These are phyloP conservation scores for Bugula neritina DNA, from an alignment of 2,888 invertebrate species.

Conservation along the genomic window DNA sequence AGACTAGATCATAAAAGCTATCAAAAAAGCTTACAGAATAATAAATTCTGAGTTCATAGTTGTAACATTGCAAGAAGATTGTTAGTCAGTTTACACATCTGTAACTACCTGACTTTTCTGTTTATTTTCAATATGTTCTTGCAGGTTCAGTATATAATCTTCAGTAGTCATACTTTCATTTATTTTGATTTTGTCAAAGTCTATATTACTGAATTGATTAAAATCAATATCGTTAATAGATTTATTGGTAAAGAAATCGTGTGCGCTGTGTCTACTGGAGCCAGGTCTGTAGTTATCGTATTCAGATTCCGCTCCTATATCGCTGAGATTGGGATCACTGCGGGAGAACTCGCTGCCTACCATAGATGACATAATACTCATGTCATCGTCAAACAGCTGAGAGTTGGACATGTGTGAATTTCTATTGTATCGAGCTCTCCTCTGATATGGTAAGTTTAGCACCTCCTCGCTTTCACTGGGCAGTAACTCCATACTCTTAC, in stretches of 20 bases:
- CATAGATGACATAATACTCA: conserved; percentile 48
- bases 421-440: background rate
- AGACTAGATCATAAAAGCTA: no score
- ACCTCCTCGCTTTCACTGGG: conserved; percentile 55
- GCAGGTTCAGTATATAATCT: conserved; percentile 23
- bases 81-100: conserved; percentile 21
- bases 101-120: conserved; percentile 16
- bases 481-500: conserved; percentile 21
- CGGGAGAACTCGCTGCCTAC: conserved; percentile 51
- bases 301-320: conserved; percentile 63
- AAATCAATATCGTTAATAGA: conserved; percentile 52
- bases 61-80: no score
- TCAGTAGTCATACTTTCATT: conserved; percentile 37
- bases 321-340: conserved; percentile 49
- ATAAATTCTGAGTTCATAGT: no score
- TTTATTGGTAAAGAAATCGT: conserved; percentile 51
- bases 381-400: conserved; percentile 34
- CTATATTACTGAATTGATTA: conserved; percentile 49
- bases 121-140: conserved; percentile 9
- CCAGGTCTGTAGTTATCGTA: conserved; percentile 63
- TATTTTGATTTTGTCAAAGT: conserved; percentile 49
- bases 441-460: background rate
- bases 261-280: conserved; percentile 50
- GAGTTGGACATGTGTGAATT: background rate
- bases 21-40: no score